Percentiles rank a stretch among this genome's conserved stretches.
Evolutionary conservation across 1,140 invertebrate species (phyloP).

Genomic region (Luehdorfia chinensis): DNA sequence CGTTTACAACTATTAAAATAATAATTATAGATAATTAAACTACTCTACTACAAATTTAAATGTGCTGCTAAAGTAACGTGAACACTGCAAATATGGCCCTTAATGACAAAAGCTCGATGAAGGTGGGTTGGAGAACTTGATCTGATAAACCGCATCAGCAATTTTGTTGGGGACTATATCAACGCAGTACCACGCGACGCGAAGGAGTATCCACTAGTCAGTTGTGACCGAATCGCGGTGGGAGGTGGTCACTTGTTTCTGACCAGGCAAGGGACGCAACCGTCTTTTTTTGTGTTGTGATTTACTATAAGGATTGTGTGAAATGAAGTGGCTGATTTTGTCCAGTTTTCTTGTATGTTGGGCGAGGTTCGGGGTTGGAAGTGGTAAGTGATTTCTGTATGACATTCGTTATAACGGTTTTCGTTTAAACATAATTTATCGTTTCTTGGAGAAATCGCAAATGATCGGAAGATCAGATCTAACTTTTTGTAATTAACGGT

Average conservation of each 20-base stretch:
- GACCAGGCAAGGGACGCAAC: slow-evolving; percentile 6
- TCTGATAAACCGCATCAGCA: slow-evolving; percentile 21
- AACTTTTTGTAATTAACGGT: too few species aligned
- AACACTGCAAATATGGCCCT: slow-evolving; percentile 13
- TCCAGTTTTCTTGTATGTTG: slow-evolving; percentile 37
- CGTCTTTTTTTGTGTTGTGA: slow-evolving; percentile 41
- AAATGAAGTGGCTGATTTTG: slow-evolving; percentile 52
- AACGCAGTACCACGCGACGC: slow-evolving; percentile 33
- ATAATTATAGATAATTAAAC: slow-evolving; percentile 28
- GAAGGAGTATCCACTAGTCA: slow-evolving; percentile 39
- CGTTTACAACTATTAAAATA: slow-evolving; percentile 15
- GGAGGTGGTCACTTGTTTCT: slow-evolving; percentile 26
- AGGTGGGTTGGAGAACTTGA: slow-evolving; percentile 24
- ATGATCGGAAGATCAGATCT: not conserved
- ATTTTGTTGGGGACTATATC: slow-evolving; percentile 28
- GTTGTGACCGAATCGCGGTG: slow-evolving; percentile 34
- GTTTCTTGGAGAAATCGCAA: slow-evolving; percentile 7
- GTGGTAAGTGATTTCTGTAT: slow-evolving; percentile 29
- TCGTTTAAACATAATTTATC: too few species aligned
- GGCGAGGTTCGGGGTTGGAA: slow-evolving; percentile 31
- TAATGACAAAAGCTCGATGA: slow-evolving; percentile 12
- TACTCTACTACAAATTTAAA: slow-evolving; percentile 8
- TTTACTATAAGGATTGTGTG: slow-evolving; percentile 42
- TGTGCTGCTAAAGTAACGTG: not conserved
- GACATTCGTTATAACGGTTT: slow-evolving; percentile 4